Base-by-base conservation (phyloP, 2,113 vertebrate genomes). In the Catagonus wagneri region DNA sequence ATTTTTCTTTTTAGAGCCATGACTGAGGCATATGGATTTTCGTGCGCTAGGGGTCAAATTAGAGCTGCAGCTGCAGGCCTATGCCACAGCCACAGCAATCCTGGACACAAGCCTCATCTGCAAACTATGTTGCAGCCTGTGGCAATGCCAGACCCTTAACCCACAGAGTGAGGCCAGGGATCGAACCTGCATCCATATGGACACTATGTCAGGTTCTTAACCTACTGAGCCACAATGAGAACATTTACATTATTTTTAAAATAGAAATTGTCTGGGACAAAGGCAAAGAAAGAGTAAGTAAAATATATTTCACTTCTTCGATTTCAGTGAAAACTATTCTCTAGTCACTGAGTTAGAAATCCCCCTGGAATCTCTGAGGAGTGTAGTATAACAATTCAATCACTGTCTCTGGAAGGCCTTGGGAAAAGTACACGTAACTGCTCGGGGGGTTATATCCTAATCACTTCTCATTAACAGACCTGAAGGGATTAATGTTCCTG, bases 401-500 rank as follows among this genome's bases (percentile, higher is more conserved):
- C 90, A 32, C 60, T 84, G 56, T 79, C 79, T 76, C 69, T 6
- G n/a, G 71, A 60, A 92, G 32, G 17, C n/a, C 65, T 68, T 17
- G 84, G 74, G 66, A 34, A 36, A 80, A 93, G 20, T 5, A 23
- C 12, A 65, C 12, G 56, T 14, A 52, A 56, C 34, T n/a, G 50
- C 36, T 66, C 27, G 32, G 12, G 39, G 39, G 56, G 36, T 84
- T 80, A 27, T 66, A 52, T 23, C 52, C 93, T 95, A 83, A 88
- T 29, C 69, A n/a, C 34, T 56, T 83, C 72, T 89, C 84, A 34
- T 90, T 44, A 88, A 81, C 66, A 92, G 65, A 76, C 76, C 71
- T 66, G 23, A 81, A 83, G 81, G 66, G n/a, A 94, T 96, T 93
- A 65, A 89, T 69, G 81, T 81, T 80, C 32, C 71, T 56, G 14